These are phyloP conservation scores for Murina feae DNA, from an alignment of 2,113 vertebrate genomes.

Conservation along the genomic window DNA sequence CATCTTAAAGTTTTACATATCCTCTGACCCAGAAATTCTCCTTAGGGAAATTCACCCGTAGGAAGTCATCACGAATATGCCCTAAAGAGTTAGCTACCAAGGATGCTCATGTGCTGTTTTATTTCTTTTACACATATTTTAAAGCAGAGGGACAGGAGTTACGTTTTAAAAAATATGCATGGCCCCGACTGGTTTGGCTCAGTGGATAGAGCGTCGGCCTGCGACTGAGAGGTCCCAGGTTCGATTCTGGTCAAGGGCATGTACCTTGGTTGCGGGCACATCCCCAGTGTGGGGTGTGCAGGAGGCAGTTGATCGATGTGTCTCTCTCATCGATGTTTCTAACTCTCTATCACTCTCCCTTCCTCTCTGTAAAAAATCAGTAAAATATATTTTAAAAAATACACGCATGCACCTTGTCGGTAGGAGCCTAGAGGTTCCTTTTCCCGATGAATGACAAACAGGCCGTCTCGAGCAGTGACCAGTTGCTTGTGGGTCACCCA, in stretches of 20 bases:
- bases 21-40: slow-evolving; percentile 2
- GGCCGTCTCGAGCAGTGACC: background rate
- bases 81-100: background rate
- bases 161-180: background rate
- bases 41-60: background rate
- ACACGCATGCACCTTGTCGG: background rate
- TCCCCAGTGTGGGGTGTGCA: no score
- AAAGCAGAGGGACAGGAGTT: background rate
- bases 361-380: no score
- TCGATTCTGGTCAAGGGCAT: no score
- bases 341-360: no score
- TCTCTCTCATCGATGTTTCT: no score
- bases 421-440: background rate
- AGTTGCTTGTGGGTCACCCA: background rate
- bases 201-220: no score
- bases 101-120: background rate
- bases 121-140: background rate
- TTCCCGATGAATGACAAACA: background rate
- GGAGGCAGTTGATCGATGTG: no score
- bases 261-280: no score
- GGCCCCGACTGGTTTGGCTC: no score
- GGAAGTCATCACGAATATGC: background rate
- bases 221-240: no score
- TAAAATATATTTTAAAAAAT: background rate
- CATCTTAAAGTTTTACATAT: background rate